phyloP scores from a whole-genome alignment of 2,113 vertebrate species.

The Grantiella picta region DNA sequence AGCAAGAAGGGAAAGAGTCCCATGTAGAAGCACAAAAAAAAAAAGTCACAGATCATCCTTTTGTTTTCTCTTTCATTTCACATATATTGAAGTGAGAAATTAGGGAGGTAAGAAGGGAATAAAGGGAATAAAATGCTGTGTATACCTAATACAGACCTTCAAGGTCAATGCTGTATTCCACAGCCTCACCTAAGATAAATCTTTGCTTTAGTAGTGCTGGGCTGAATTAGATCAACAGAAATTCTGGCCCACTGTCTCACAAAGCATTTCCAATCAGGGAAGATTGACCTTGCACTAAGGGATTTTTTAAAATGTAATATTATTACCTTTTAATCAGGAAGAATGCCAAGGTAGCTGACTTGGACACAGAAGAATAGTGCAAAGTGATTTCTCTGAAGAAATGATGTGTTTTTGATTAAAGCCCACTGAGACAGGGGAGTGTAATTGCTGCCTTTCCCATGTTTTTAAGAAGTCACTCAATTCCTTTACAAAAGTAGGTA shows the following conservation, averaged over 20 bases:
- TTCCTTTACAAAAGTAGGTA: not conserved
- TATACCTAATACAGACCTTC: not conserved
- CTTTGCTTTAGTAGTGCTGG: not conserved
- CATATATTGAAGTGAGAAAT: not conserved
- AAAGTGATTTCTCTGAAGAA: not conserved
- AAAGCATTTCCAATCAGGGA: not conserved
- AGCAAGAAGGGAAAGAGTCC: not conserved
- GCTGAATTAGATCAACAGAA: not conserved
- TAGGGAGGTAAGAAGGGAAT: not conserved
- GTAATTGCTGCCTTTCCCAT: not conserved
- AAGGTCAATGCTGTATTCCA: not conserved
- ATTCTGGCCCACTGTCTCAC: not conserved
- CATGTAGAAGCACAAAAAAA: not conserved
- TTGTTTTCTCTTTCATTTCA: not conserved
- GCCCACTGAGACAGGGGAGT: not conserved
- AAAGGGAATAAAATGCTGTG: not conserved
- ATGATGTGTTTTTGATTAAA: not conserved
- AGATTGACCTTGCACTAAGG: not conserved
- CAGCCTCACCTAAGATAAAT: not conserved
- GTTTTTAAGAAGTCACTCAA: not conserved
- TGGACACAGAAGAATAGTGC: not conserved
- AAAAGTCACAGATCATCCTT: not conserved
- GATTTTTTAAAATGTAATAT: not conserved
- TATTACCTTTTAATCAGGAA: conserved; percentile 24
- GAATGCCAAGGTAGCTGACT: not conserved